These are phyloP conservation scores for Drosophila repleta DNA, from an alignment of 1,140 invertebrate species.

Conservation along the genomic window DNA sequence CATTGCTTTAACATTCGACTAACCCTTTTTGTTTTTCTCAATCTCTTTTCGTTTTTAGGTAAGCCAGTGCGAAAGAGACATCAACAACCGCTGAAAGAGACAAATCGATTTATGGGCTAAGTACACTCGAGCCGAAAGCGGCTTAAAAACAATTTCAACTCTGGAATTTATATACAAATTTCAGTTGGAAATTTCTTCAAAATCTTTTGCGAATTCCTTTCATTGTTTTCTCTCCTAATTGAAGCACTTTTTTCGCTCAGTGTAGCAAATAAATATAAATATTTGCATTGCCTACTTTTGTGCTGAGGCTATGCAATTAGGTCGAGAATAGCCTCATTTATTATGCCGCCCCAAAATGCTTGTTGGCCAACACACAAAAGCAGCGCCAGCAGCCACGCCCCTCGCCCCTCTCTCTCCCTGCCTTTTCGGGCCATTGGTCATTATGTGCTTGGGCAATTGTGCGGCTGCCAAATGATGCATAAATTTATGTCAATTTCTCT, in stretches of 20 bases:
- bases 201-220: background rate
- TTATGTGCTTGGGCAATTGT: constrained; percentile 25
- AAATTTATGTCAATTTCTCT: constrained; percentile 56
- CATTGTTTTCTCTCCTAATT: background rate
- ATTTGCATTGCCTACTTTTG: constrained; percentile 49
- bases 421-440: constrained; percentile 17
- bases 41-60: constrained; percentile 24
- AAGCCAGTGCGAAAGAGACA: constrained; percentile 14
- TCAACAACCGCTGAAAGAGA: background rate
- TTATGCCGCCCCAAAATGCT: constrained; percentile 34
- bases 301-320: constrained; percentile 36
- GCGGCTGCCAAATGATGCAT: constrained; percentile 46
- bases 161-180: too few relatives aligned
- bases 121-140: constrained; percentile 32
- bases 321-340: constrained; percentile 44
- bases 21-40: constrained; percentile 24
- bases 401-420: background rate
- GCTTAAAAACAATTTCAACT: constrained; percentile 22
- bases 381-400: background rate
- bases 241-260: constrained; percentile 9
- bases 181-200: background rate
- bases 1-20: constrained; percentile 1
- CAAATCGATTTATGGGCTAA: constrained; percentile 42
- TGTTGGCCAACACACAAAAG: constrained; percentile 30
- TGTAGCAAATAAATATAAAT: constrained; percentile 32